A percentile compares a stretch with the other conserved stretches of the same genome.
phyloP scores from a whole-genome alignment of 2,113 vertebrate species.

The Dicaeum eximium region DNA sequence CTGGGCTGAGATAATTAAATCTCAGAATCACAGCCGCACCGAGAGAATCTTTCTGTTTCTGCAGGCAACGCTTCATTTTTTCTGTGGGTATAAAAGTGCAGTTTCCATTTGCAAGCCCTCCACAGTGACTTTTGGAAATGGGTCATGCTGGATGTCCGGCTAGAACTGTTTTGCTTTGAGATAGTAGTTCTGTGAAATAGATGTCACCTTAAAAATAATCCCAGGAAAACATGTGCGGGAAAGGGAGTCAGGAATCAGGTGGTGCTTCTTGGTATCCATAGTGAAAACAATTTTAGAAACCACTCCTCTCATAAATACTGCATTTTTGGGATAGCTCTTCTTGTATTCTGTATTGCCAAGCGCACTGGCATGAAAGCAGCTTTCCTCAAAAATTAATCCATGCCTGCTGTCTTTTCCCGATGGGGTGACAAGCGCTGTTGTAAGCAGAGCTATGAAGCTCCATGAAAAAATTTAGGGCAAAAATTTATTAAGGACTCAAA shows the following conservation, averaged over 20 bases:
- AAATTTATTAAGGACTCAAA: neutral
- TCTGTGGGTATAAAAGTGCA: neutral
- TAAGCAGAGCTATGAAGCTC: neutral
- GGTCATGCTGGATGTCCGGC: neutral
- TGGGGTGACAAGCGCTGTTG: neutral
- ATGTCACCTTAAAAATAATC: constrained; percentile 8
- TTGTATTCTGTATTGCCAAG: constrained; percentile 42
- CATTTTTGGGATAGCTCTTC: constrained; percentile 45
- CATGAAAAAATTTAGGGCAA: neutral
- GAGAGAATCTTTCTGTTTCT: constrained; percentile 24
- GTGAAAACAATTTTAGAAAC: constrained; percentile 54
- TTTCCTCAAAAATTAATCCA: constrained; percentile 50
- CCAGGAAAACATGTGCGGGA: neutral
- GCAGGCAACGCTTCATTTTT: neutral
- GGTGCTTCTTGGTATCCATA: constrained; percentile 40
- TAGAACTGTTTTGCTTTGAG: neutral
- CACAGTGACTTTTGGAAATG: neutral
- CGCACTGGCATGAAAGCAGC: constrained; percentile 39
- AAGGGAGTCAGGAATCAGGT: constrained; percentile 33
- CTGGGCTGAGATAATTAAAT: constrained; percentile 64
- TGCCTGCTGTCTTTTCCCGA: constrained; percentile 49
- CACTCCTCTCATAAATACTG: constrained; percentile 60
- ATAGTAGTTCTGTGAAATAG: neutral
- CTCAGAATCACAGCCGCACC: neutral
- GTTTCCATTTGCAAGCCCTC: neutral